Evolutionary conservation across 2,888 invertebrate species (phyloP).

Genomic region (Sesia apiformis): DNA sequence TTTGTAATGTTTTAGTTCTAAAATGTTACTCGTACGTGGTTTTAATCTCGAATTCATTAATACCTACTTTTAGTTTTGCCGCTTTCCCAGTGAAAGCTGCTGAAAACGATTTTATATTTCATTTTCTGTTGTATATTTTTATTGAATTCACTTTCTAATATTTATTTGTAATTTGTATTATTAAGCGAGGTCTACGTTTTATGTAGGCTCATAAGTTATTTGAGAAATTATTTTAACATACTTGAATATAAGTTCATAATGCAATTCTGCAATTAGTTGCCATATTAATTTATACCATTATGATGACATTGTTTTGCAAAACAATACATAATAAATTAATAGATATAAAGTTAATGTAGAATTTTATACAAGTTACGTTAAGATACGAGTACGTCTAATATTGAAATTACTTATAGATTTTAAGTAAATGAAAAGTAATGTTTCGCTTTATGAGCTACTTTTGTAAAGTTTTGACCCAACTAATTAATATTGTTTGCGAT

Average conservation of each 20-base stretch:
- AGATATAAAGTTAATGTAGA: not conserved
- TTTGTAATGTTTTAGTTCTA: too few relatives aligned
- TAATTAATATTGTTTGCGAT: slow-evolving; percentile 15
- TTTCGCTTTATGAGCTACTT: not conserved
- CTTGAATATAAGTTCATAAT: not conserved
- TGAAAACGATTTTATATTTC: not conserved
- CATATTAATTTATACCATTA: not conserved
- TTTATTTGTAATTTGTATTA: slow-evolving; percentile 33
- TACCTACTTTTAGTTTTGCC: not conserved
- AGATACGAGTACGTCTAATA: too few relatives aligned
- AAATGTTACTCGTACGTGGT: too few relatives aligned
- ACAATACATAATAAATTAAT: not conserved
- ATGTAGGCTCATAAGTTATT: slow-evolving; percentile 64
- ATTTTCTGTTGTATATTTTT: not conserved
- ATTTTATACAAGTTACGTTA: too few relatives aligned
- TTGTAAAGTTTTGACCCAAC: not conserved
- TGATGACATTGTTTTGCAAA: not conserved
- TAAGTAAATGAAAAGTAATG: too few relatives aligned
- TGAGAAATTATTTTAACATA: slow-evolving; percentile 34
- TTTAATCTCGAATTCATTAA: too few relatives aligned
- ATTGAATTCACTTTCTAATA: not conserved
- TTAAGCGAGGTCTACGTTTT: slow-evolving; percentile 64
- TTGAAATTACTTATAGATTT: too few relatives aligned
- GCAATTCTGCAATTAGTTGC: not conserved
- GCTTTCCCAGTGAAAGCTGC: not conserved